Base-by-base conservation (phyloP, 2,888 invertebrate species). In the Stenolophus ochropezus region DNA sequence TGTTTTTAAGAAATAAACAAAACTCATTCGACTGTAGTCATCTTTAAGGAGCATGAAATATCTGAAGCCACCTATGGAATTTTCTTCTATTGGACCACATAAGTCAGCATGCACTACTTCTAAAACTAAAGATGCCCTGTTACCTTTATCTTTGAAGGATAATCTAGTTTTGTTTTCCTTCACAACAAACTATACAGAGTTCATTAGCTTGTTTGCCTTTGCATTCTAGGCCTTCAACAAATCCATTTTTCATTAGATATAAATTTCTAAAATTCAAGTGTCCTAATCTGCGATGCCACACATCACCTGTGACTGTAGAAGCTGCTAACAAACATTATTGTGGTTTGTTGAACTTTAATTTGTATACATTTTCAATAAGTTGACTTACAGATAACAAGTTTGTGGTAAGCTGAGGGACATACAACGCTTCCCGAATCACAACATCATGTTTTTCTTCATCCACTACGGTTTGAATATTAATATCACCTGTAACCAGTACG, bases 11-110 rank as follows among this genome's bases (percentile, higher is more conserved):
- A 85, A 84, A 75, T 86, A 86, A 8, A 85, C 83, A 82, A 84
- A 84, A 21, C 81, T 82, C 82, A 83, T 85, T 69, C 84, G 79
- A 47, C 83, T 86, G 69, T 81, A 82, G 81, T 88, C 86, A 84
- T 87, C 87, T 0, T 86, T 82, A 71, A 87, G 86, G 0, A 86
- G 82, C 0, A 87, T 79, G 83, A 86, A 85, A 82, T 86, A 87
- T 56, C 75, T 83, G 5, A 84, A 80, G 2, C 84, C 84, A 49
- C 84, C 84, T 69, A 83, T 69, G 11, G 85, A 84, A 11, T 21
- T 18, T 1, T 20, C 76, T 74, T 83, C 82, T 83, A 85, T 85
- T 0, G 84, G 85, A 11, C 85, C 85, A 78, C 84, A 84, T 25
- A 84, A 27, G 83, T 86, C 86, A 11, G 84, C 81, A 83, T 86